Base-by-base conservation (phyloP, 2,888 invertebrate species). In the Rhopalosiphum nymphaeae region DNA sequence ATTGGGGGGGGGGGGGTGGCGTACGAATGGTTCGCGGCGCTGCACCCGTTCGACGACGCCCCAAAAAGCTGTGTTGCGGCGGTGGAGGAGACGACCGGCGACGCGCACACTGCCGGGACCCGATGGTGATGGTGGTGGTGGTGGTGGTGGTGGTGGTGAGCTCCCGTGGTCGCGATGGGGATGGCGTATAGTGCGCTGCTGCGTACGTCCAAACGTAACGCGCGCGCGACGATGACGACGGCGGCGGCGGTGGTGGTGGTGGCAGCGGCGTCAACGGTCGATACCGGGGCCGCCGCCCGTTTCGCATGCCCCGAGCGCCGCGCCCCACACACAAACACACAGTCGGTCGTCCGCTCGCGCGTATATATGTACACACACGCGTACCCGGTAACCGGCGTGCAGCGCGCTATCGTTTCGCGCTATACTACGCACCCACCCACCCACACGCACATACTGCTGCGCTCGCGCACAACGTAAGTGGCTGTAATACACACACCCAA, bases 221-320 rank as follows among this genome's bases (percentile, higher is more conserved):
- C 86, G 91, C 87, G 87, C 78, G 78, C 91, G 78, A 78, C 91
- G 36, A 21, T 3, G 53, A 3, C 89, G 26, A 5, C 5, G 56
- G 53, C 25, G 57, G n/a, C 84, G 49, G 36, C 36, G 78, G 36
- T 4, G 44, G 44, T 26, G 84, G 29, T 29, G 26, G 42, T 36
- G 61, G 44, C 42, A 29, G 49, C 53, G 84, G 84, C 85, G 78
- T 11, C 84, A 21, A 53, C 92, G 94, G 94, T 91, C 91, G 94
- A 91, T 91, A 94, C 86, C 61, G 85, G 49, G 57, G 90, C 86
- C 56, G 67, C 93, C 89, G 84, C 89, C 78, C 89, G 89, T 93
- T 93, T 93, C 93, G 93, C 85, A 89, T 56, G 93, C 93, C 89
- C 49, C 84, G 90, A 93, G 57, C 93, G 90, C 93, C 93, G 90